These are phyloP conservation scores for Lycocorax pyrrhopterus DNA, from an alignment of 2,113 vertebrate genomes.

Conservation along the genomic window DNA sequence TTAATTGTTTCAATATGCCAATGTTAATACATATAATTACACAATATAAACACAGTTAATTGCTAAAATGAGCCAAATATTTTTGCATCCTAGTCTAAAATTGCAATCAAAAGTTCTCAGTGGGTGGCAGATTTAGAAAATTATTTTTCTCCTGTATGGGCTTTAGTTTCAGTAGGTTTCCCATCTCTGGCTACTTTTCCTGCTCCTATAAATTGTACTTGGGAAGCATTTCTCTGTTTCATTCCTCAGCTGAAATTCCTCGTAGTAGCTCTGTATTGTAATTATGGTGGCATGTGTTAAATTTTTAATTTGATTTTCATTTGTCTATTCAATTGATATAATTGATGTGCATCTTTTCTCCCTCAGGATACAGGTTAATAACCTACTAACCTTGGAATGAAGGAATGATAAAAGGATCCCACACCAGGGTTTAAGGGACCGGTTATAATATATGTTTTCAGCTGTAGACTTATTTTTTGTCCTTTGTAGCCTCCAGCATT, in stretches of 20 bases:
- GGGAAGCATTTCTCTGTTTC: background rate
- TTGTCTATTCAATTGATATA: slow-evolving; percentile 64
- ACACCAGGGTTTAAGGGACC: slow-evolving; percentile 40
- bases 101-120: slow-evolving; percentile 37
- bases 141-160: background rate
- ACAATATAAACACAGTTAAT: slow-evolving; percentile 22
- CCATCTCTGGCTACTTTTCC: background rate
- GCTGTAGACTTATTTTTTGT: slow-evolving; percentile 44
- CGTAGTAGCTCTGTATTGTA: slow-evolving; percentile 31
- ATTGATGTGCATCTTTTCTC: slow-evolving; percentile 48
- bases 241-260: slow-evolving; percentile 39
- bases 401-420: slow-evolving; percentile 60
- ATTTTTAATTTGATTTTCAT: slow-evolving; percentile 72
- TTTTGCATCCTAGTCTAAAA: slow-evolving; percentile 8
- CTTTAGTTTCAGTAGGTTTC: background rate
- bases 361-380: slow-evolving; percentile 60
- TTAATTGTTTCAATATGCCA: background rate
- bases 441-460: slow-evolving; percentile 47
- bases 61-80: slow-evolving; percentile 27
- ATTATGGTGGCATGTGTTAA: slow-evolving; percentile 45
- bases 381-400: slow-evolving; percentile 61
- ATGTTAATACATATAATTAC: slow-evolving; percentile 2
- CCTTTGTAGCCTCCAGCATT: background rate
- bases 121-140: slow-evolving; percentile 7
- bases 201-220: background rate